Evolutionary conservation across 2,888 invertebrate genomes (phyloP).

Genomic region (Allacma fusca): DNA sequence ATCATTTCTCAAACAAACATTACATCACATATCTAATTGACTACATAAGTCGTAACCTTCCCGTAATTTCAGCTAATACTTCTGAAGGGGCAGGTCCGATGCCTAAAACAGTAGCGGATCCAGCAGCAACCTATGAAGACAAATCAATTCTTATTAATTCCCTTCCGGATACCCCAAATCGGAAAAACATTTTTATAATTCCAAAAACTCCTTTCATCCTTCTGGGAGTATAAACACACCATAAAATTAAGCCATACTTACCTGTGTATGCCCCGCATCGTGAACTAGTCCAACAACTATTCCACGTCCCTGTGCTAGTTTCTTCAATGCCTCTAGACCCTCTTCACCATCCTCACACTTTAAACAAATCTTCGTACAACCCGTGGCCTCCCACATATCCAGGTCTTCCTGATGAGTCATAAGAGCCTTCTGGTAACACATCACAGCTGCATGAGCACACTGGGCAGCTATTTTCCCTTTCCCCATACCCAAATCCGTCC

Average conservation of each 20-base stretch:
- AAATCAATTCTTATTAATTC: neutral
- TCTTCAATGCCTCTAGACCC: conserved; percentile 74
- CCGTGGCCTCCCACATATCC: conserved; percentile 74
- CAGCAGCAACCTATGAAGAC: conserved; percentile 78
- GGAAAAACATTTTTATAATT: too few species aligned
- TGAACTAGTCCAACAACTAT: conserved; percentile 78
- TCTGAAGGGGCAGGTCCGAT: conserved; percentile 88
- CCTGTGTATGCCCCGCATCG: conserved; percentile 86
- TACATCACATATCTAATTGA: too few species aligned
- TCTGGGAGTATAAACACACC: neutral
- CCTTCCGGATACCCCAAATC: too few species aligned
- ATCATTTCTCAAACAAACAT: too few species aligned
- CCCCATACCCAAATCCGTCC: conserved; percentile 92
- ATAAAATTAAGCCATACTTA: conserved; percentile 32
- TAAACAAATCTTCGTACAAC: conserved; percentile 88
- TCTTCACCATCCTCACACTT: conserved; percentile 77
- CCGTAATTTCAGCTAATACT: conserved; percentile 81
- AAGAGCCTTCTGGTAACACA: conserved; percentile 78
- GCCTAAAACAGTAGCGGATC: conserved; percentile 88
- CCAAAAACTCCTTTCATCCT: too few species aligned
- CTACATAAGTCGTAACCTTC: conserved; percentile 84
- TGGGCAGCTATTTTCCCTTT: conserved; percentile 95
- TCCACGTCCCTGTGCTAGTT: conserved; percentile 74
- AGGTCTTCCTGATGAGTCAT: conserved; percentile 71
- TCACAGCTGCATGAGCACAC: conserved; percentile 85